These are phyloP conservation scores for Cyclopterus lumpus DNA, from an alignment of 2,797 vertebrate species.

Conservation along the genomic window DNA sequence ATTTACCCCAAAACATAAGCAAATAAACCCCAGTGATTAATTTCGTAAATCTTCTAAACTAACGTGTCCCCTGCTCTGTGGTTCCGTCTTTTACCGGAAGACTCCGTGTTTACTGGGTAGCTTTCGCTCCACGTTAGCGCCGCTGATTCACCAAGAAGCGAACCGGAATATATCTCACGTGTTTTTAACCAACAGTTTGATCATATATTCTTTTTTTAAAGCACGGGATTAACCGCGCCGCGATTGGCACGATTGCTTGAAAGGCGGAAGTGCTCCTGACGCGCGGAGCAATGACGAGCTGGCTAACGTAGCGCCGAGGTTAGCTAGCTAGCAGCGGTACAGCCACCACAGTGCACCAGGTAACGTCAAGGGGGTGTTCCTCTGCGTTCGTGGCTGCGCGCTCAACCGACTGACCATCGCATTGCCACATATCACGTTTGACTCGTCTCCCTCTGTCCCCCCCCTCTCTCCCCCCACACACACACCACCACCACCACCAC, in stretches of 20 bases:
- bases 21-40: rapidly evolving
- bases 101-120: conserved; percentile 76
- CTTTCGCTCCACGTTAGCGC: conserved; percentile 49
- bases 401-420: background rate
- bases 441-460: background rate
- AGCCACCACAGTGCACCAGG: conserved; percentile 33
- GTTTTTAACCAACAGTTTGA: background rate
- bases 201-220: background rate
- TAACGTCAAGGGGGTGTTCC: conserved; percentile 4
- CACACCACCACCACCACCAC: background rate
- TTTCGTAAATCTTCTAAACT: background rate
- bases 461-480: background rate
- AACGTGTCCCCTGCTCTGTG: conserved; percentile 1
- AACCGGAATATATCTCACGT: rapidly evolving
- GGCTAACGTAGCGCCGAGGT: conserved; percentile 64
- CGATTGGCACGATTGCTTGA: conserved; percentile 29
- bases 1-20: rapidly evolving
- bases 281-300: conserved; percentile 65
- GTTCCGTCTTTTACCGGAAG: conserved; percentile 76
- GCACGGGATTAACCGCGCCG: background rate
- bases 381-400: background rate
- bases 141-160: conserved; percentile 1
- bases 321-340: conserved; percentile 62
- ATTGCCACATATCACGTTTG: background rate
- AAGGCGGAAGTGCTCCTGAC: conserved; percentile 17